A percentile compares a stretch with the other conserved stretches of the same genome.
Conservation (phyloP, 2,113 vertebrate genomes). For the Seriola dumerili region DNA sequence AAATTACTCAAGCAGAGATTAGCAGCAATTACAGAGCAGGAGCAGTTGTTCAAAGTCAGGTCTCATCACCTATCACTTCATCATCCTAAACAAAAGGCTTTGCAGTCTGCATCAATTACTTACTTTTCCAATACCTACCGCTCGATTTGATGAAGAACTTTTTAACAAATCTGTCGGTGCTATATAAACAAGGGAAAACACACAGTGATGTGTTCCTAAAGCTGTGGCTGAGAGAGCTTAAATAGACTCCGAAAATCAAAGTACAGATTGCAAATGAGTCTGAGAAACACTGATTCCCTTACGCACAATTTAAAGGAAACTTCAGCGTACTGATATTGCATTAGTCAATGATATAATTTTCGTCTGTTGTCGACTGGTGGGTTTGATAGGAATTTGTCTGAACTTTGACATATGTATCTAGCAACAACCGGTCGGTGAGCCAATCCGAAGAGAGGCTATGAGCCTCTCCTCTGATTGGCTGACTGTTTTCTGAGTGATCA, state of each 20-base stretch:
- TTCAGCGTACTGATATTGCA: not conserved
- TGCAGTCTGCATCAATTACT: constrained; percentile 1
- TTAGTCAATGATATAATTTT: not conserved
- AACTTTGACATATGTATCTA: not conserved
- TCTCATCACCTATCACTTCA: constrained; percentile 35
- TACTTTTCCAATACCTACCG: constrained; percentile 2
- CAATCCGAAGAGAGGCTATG: no score
- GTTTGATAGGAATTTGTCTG: not conserved
- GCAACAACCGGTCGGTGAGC: no score
- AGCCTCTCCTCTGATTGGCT: no score
- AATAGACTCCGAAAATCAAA: constrained; percentile 21
- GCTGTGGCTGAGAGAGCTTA: not conserved
- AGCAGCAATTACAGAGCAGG: constrained; percentile 45
- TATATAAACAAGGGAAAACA: constrained; percentile 7
- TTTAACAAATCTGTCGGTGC: not conserved
- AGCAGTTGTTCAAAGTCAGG: constrained; percentile 30
- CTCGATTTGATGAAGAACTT: constrained; percentile 21
- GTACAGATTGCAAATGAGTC: constrained; percentile 3
- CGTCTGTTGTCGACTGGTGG: not conserved
- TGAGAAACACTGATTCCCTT: not conserved
- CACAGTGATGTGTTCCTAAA: not conserved
- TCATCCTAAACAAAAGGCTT: constrained; percentile 33
- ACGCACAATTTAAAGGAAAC: not conserved
- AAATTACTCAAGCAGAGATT: constrained; percentile 37
- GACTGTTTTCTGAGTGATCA: no score